Base-by-base conservation (phyloP, 2,797 vertebrate species). In the Telmatherina bonti region DNA sequence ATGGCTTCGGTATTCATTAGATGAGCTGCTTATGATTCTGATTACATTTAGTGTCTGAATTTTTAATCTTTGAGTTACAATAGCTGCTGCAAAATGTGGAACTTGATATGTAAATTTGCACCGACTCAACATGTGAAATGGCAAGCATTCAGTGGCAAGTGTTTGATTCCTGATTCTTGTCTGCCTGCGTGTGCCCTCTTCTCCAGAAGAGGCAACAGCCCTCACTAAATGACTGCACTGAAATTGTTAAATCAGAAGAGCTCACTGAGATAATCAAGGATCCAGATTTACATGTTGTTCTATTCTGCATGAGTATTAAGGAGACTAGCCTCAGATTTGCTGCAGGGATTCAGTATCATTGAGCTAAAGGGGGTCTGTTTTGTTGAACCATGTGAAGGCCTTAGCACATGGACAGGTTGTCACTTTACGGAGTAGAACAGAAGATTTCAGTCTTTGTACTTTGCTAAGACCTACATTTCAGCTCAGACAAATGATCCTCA, bases 391-490 rank as follows among this genome's bases (percentile, higher is more conserved):
- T 72, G 80, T 89, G 78, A 86, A 53, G 29, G 67, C 79, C 61
- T 70, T 29, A 26, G 68, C 65, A 65, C 79, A 9, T 29, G 87
- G 87, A 90, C 85, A 90, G 69, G 26, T 79, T 89, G 89, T 89
- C 83, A 87, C 81, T 88, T 84, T 26, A 26, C 49, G 13, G 49
- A 26, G 24, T 7, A 22, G 13, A 16, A 16, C 38, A 41, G 38
- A 41, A 24, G 51, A 41, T 78, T 67, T 67, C 60, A 49, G 7
- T 51, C 12, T 65, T 67, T 71, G 33, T 81, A 76, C 79, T 80
- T 74, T 81, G 82, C 73, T 72, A 78, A 81, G 85, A 85, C 82
- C 76, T 71, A 89, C 78, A 85, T 87, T 85, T 83, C 60, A 79
- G 66, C 55, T 72, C 70, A 56, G 71, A 68, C 29, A 82, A 87